phyloP scores from a whole-genome alignment of 1,140 invertebrate genomes.

The Monomorium pharaonis region DNA sequence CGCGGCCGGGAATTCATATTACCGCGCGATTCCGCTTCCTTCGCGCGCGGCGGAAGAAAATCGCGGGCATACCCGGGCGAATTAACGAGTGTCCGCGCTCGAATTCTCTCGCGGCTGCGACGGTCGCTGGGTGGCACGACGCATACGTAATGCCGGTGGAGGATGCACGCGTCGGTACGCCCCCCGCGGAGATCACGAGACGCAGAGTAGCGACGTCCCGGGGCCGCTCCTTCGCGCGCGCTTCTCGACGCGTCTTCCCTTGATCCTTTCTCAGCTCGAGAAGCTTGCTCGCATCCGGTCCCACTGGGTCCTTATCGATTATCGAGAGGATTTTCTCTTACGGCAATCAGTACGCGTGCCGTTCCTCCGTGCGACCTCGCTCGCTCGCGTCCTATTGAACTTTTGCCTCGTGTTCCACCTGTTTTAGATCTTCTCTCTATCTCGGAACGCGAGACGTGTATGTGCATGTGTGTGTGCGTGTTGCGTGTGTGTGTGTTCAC shows the following conservation, averaged over 20 bases:
- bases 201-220: too few species aligned
- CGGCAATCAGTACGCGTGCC: slow-evolving; percentile 17
- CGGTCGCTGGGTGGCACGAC: slow-evolving; percentile 65
- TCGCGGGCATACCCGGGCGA: slow-evolving; percentile 42
- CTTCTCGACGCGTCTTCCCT: background rate
- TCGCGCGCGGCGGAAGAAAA: slow-evolving; percentile 49
- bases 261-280: background rate
- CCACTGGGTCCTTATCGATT: slow-evolving; percentile 10
- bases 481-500: slow-evolving; percentile 12
- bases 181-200: too few species aligned
- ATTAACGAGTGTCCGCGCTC: slow-evolving; percentile 68
- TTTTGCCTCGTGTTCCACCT: slow-evolving; percentile 33
- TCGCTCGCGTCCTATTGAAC: slow-evolving; percentile 42
- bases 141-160: slow-evolving; percentile 72
- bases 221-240: background rate
- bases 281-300: slow-evolving; percentile 22
- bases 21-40: slow-evolving; percentile 44
- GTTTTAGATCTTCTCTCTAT: slow-evolving; percentile 37
- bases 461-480: background rate
- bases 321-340: slow-evolving; percentile 23
- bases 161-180: slow-evolving; percentile 29
- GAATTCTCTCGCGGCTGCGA: slow-evolving; percentile 59
- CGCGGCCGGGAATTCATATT: slow-evolving; percentile 47
- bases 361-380: background rate
- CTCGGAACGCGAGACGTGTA: background rate